Evolutionary conservation across 2,113 vertebrate genomes (phyloP).

Genomic region (Collichthys lucidus): DNA sequence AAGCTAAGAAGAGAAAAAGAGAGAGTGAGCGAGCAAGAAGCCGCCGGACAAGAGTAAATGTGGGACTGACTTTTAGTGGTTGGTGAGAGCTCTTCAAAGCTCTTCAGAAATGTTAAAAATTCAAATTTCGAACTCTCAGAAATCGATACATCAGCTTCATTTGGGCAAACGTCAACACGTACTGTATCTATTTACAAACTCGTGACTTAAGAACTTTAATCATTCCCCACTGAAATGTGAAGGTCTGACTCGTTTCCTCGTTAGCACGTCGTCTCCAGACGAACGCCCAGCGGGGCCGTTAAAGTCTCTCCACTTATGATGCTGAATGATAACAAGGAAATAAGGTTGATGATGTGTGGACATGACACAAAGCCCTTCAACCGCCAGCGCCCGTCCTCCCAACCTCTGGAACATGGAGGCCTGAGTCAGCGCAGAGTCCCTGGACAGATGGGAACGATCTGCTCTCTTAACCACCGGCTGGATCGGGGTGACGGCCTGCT

Average conservation of each 20-base stretch:
- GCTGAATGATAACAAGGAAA: slow-evolving; percentile 5
- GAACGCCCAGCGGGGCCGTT: too few species aligned
- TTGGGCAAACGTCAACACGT: not conserved
- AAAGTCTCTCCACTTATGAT: not conserved
- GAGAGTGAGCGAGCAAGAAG: too few species aligned
- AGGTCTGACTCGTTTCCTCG: not conserved
- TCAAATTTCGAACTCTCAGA: too few species aligned
- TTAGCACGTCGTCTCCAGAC: not conserved
- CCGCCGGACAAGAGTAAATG: too few species aligned
- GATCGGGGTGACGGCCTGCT: not conserved
- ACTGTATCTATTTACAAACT: not conserved
- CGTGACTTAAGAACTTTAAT: not conserved
- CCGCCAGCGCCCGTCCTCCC: slow-evolving; percentile 20
- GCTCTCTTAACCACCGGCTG: slow-evolving; percentile 36
- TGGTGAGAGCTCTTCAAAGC: too few species aligned
- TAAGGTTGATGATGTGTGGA: slow-evolving; percentile 32
- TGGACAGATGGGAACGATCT: slow-evolving; percentile 42
- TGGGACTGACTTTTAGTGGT: too few species aligned
- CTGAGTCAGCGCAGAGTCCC: slow-evolving; percentile 39
- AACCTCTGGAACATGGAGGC: slow-evolving; percentile 26
- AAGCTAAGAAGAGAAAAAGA: too few species aligned
- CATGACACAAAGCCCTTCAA: slow-evolving; percentile 42
- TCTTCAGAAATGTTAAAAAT: too few species aligned
- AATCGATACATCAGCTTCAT: too few species aligned
- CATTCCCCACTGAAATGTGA: not conserved